Base-by-base conservation (phyloP, 1,140 invertebrate species). In the Heliconius hewitsoni region DNA sequence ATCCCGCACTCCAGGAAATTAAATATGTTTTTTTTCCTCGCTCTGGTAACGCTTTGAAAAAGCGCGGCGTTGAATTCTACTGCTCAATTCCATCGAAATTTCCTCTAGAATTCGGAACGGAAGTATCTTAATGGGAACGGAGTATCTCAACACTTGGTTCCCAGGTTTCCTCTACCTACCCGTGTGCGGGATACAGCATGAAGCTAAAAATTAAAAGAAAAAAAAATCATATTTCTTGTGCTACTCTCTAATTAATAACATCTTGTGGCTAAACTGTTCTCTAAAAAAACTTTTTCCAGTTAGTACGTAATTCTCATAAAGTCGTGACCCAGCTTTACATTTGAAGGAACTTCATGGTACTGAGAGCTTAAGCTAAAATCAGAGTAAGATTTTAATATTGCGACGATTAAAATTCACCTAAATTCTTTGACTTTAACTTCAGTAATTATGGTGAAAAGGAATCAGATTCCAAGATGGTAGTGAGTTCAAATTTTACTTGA, bases 311-410 rank as follows among this genome's bases (percentile, higher is more conserved):
- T 57, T 23, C 55, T 57, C 19, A 23, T 37, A 23, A 57, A 57
- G 55, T 27, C 27, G 27, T 66, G 60, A 66, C 60, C 27, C 60
- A 66, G 27, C 23, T 66, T 66, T 66, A 66, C 60, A 16, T 66
- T 66, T 60, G 8, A 60, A 60, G n/a, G 57, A 60, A 27, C n/a
- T 66, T 66, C 57, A 66, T 66, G 60, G 60, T 66, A 66, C 23
- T 1, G 23, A 66, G 19, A 57, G 55, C 55, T 57, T 23, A 30
- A 30, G 60, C 60, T 46, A 46, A 46, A 46, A 46, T 46, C 13
- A 16, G 42, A 11, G 60, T 66, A 23, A 30, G 60, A 30, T 66
- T 66, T 27, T 66, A 30, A 66, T 66, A 16, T 66, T 66, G 9
- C 23, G 4, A 30, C 1, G 27, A 30, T 30, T 66, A 11, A 66